Conservation (phyloP, 1,140 invertebrate genomes). For the Planococcus citri region DNA sequence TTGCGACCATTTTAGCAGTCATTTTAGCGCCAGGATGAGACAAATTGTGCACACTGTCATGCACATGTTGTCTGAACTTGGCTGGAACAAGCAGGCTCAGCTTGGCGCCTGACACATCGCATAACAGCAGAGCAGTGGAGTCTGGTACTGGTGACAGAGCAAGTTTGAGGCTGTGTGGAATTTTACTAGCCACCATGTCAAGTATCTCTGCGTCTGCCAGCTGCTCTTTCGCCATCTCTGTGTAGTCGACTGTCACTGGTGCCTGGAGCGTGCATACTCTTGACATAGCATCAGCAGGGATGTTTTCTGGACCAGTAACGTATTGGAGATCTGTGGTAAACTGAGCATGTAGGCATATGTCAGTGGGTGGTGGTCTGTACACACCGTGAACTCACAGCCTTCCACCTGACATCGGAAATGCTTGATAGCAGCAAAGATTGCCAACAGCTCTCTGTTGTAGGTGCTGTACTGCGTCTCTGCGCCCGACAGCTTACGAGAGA, state of each 20-base stretch:
- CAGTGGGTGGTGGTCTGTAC: constrained; percentile 11
- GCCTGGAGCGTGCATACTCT: too few species aligned
- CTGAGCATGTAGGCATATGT: neutral
- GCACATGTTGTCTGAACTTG: too few species aligned
- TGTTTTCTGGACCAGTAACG: too few species aligned
- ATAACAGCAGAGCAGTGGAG: too few species aligned
- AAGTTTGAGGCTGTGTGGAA: too few species aligned
- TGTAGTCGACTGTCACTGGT: too few species aligned
- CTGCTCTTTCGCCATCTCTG: too few species aligned
- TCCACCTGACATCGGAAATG: neutral
- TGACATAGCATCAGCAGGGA: too few species aligned
- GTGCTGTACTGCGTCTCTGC: neutral
- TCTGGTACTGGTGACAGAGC: too few species aligned
- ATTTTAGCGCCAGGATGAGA: neutral
- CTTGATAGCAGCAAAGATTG: neutral
- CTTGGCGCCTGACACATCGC: too few species aligned
- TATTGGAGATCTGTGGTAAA: too few species aligned
- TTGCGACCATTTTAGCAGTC: neutral
- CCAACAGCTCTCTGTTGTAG: neutral
- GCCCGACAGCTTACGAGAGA: neutral
- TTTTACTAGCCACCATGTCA: neutral
- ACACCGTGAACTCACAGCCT: too few species aligned
- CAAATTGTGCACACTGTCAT: neutral
- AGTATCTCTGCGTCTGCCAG: neutral
- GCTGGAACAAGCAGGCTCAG: neutral